Evolutionary conservation across 2,888 invertebrate species (phyloP).

Genomic region (Lasioglossum morio): DNA sequence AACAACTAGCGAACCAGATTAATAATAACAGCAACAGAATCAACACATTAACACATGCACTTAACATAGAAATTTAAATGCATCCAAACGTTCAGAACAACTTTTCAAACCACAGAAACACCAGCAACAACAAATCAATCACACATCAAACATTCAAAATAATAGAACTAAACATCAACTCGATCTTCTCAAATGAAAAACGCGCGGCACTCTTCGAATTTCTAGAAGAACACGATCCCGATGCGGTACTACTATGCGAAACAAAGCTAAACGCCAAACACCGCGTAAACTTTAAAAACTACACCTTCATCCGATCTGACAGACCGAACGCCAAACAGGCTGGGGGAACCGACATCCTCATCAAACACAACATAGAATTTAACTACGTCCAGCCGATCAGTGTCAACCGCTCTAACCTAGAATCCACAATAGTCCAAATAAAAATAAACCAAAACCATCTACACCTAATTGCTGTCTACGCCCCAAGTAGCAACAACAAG

Average conservation of each 20-base stretch:
- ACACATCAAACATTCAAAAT: neutral
- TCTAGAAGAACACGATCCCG: neutral
- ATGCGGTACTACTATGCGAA: constrained; percentile 2
- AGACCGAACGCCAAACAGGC: constrained; percentile 11
- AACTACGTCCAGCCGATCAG: neutral
- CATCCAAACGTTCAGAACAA: too few species aligned
- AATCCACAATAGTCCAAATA: neutral
- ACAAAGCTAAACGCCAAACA: constrained; percentile 16
- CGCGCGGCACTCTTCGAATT: too few species aligned
- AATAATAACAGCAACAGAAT: too few species aligned
- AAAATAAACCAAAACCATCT: neutral
- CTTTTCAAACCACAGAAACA: too few species aligned
- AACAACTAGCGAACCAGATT: too few species aligned
- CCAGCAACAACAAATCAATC: too few species aligned
- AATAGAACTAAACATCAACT: constrained; percentile 45
- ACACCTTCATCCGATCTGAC: neutral
- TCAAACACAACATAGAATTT: neutral
- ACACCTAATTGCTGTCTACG: neutral
- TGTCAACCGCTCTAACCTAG: neutral
- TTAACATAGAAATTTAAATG: too few species aligned
- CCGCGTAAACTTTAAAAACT: neutral
- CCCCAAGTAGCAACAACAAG: neutral
- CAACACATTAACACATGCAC: too few species aligned
- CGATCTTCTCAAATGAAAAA: too few species aligned
- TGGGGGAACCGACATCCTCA: too few species aligned